Conservation (phyloP, 2,797 vertebrate species). For the Vireo griseus region DNA sequence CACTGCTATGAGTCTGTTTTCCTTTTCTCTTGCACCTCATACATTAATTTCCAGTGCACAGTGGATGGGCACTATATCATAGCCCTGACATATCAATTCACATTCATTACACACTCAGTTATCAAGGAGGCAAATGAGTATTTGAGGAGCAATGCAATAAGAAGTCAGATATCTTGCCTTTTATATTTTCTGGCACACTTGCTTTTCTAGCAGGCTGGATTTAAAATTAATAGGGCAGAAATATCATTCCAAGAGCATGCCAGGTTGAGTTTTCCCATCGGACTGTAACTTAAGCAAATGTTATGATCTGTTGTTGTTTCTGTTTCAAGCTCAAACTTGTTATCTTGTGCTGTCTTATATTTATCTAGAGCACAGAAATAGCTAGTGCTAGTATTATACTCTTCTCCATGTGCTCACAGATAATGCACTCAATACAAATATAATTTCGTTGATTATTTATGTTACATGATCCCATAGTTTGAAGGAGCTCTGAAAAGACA, state of each 20-base stretch:
- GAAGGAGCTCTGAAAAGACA: background rate
- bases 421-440: background rate
- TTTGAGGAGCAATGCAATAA: background rate
- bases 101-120: background rate
- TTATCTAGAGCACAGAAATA: constrained; percentile 42
- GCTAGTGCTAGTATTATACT: background rate
- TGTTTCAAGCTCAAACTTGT: constrained; percentile 59
- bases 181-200: background rate
- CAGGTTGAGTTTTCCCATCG: background rate
- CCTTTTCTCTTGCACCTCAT: constrained; percentile 14
- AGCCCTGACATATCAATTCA: background rate
- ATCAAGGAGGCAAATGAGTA: constrained; percentile 7
- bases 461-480: background rate
- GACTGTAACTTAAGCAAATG: constrained; percentile 3
- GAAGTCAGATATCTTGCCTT: constrained; percentile 6
- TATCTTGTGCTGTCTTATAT: constrained; percentile 51
- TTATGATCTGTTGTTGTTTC: constrained; percentile 24
- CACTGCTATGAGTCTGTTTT: background rate
- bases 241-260: background rate
- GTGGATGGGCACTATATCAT: background rate
- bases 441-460: background rate
- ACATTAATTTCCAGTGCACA: background rate
- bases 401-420: background rate
- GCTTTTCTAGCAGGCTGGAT: background rate
- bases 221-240: constrained; percentile 43